phyloP scores from a whole-genome alignment of 2,797 vertebrate species.

The Tokudaia muenninki region DNA sequence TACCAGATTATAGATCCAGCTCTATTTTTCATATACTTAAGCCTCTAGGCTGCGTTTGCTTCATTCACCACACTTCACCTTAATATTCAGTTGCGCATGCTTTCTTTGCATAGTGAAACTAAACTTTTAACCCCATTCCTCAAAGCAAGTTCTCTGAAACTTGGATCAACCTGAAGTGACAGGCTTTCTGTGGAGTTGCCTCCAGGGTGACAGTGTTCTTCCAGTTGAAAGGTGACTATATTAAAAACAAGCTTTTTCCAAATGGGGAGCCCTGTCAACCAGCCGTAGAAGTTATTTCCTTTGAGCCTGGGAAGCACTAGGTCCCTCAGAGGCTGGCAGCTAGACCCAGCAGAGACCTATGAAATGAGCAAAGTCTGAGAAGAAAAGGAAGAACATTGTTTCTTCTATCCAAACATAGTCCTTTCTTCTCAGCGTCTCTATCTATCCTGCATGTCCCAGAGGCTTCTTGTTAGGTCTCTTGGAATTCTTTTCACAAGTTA shows the following conservation, averaged over 20 bases:
- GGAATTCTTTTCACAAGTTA: neutral
- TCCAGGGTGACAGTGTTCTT: constrained; percentile 3
- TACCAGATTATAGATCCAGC: neutral
- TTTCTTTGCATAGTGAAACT: constrained; percentile 9
- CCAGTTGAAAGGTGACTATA: constrained; percentile 41
- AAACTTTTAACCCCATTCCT: constrained; percentile 75
- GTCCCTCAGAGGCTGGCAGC: neutral
- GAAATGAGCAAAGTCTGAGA: neutral
- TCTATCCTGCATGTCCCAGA: neutral
- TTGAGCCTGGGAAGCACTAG: neutral
- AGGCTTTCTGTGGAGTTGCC: constrained; percentile 32
- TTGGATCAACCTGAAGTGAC: neutral
- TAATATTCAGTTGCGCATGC: neutral
- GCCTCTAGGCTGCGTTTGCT: constrained; percentile 27
- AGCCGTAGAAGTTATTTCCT: neutral
- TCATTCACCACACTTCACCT: neutral
- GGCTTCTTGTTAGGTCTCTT: neutral
- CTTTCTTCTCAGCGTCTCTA: neutral
- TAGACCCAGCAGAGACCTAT: neutral
- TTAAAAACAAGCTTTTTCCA: neutral
- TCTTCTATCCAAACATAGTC: neutral
- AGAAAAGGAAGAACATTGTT: neutral
- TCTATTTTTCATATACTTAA: constrained; percentile 53
- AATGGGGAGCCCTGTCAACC: neutral
- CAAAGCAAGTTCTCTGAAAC: constrained; percentile 58